phyloP scores from a whole-genome alignment of 2,113 vertebrate species.

The Nycticorax nycticorax region DNA sequence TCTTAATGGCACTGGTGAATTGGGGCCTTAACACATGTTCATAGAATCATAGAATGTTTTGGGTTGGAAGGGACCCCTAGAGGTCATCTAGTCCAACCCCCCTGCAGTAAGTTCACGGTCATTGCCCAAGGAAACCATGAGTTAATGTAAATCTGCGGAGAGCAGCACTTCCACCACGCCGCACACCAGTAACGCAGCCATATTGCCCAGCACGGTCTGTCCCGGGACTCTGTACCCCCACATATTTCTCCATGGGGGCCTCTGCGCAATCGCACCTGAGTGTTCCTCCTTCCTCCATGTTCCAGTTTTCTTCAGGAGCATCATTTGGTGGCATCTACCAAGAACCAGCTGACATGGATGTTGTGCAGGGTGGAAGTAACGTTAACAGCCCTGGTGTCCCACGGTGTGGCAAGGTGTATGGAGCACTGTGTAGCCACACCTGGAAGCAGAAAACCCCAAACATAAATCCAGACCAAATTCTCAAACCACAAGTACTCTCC shows the following conservation, averaged over 20 bases:
- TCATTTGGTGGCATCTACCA: neutral
- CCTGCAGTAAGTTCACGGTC: no score
- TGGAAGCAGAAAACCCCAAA: neutral
- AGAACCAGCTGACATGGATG: neutral
- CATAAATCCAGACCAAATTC: neutral
- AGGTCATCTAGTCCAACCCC: no score
- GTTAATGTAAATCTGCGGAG: neutral
- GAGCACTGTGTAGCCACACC: neutral
- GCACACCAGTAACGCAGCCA: neutral
- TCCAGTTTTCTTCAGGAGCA: neutral
- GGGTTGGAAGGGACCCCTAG: no score
- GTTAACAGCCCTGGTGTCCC: neutral
- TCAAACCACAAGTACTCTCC: neutral
- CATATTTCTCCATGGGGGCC: neutral
- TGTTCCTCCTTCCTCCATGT: neutral
- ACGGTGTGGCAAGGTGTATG: neutral
- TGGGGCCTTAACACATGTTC: neutral
- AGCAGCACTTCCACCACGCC: neutral
- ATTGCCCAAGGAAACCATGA: neutral
- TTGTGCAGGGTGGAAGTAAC: neutral
- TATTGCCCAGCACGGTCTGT: rapidly evolving
- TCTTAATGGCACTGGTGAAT: neutral
- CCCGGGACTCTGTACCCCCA: neutral
- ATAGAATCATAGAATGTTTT: no score
- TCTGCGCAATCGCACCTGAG: neutral